These are phyloP conservation scores for Sandelia bainsii DNA, from an alignment of 2,797 vertebrate species.

Conservation along the genomic window DNA sequence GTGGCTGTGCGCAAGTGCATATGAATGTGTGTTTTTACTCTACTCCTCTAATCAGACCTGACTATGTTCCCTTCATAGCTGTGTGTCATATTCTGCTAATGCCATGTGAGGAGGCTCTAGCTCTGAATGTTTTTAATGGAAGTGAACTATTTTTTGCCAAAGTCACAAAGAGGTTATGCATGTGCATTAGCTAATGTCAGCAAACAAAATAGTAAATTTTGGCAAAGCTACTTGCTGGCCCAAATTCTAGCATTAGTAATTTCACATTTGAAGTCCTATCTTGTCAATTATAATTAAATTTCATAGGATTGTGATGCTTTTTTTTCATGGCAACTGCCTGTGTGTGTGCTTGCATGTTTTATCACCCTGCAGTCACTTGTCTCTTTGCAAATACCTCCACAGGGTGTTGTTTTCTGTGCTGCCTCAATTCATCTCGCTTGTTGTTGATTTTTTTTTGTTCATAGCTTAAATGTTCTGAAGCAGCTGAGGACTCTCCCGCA, in stretches of 20 bases:
- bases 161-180: conserved; percentile 39
- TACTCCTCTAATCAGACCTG: conserved; percentile 40
- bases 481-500: conserved; percentile 46
- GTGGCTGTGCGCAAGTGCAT: conserved; percentile 22
- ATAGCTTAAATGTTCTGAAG: conserved; percentile 51
- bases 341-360: conserved; percentile 16
- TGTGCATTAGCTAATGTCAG: background rate
- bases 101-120: background rate
- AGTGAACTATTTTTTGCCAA: conserved; percentile 37
- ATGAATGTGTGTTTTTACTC: conserved; percentile 4
- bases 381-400: conserved; percentile 13
- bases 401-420: conserved; percentile 35
- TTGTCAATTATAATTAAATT: conserved; percentile 43
- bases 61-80: conserved; percentile 27
- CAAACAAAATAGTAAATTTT: conserved; percentile 18
- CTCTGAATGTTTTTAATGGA: conserved; percentile 23
- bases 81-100: conserved; percentile 39
- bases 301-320: conserved; percentile 5
- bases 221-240: conserved; percentile 20
- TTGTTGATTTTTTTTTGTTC: conserved; percentile 36
- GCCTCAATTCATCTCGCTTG: conserved; percentile 53
- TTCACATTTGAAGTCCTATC: conserved; percentile 33
- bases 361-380: conserved; percentile 25
- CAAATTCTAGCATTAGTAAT: conserved; percentile 32
- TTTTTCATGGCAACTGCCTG: conserved; percentile 4